Conservation (phyloP, 2,888 invertebrate species). For the Volucella bombylans region DNA sequence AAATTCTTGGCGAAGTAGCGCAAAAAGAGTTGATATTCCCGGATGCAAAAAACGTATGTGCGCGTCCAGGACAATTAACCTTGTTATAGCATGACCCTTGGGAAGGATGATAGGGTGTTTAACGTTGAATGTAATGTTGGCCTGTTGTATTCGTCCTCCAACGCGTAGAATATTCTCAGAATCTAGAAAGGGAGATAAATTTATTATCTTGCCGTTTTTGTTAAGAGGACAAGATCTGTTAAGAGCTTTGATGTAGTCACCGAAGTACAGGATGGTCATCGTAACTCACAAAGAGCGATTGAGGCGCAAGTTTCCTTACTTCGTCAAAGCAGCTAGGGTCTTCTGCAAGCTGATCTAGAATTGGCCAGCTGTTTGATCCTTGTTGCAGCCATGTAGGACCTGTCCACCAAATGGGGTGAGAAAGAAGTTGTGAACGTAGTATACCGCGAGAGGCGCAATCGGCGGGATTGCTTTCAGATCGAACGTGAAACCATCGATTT, state of each 20-base stretch:
- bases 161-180: slow-evolving; percentile 73
- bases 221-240: slow-evolving; percentile 4
- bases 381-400: slow-evolving; percentile 58
- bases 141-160: slow-evolving; percentile 67
- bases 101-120: slow-evolving; percentile 31
- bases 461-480: slow-evolving; percentile 64
- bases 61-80: slow-evolving; percentile 3
- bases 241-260: not conserved
- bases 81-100: slow-evolving; percentile 7
- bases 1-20: slow-evolving; percentile 12
- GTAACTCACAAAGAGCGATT: not conserved
- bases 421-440: slow-evolving; percentile 33
- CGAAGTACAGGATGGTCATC: not conserved
- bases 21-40: slow-evolving; percentile 19
- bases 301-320: not conserved
- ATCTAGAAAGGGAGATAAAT: slow-evolving; percentile 73
- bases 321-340: not conserved
- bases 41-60: slow-evolving; percentile 27
- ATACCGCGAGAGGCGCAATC: slow-evolving; percentile 72
- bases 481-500: slow-evolving; percentile 64
- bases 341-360: not conserved
- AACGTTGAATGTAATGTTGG: slow-evolving; percentile 54
- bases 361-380: slow-evolving; percentile 8
- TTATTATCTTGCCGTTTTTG: not conserved
- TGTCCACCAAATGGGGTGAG: slow-evolving; percentile 63